Base-by-base conservation (phyloP, 1,140 invertebrate species). In the Tribolium madens region DNA sequence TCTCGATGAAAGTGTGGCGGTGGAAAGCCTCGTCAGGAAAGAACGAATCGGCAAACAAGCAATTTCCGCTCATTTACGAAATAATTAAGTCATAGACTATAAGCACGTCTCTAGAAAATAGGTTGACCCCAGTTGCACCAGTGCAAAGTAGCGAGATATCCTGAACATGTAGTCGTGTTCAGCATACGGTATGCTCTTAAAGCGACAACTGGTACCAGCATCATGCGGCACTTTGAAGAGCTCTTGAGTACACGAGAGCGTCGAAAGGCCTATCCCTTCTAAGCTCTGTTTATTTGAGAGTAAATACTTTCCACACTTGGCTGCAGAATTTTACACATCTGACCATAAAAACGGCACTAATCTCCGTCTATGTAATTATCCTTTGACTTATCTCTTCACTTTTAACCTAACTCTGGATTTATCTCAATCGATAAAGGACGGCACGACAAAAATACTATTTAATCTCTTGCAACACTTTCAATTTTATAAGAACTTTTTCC, bases 231-330 rank as follows among this genome's bases (percentile, higher is more conserved):
- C 68, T 71, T 71, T 71, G 68, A 71, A 71, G 68, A 71, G 68
- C 68, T 21, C 68, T 71, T 71, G 68, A 71, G 36, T 71, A 48
- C 47, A 71, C 47, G 36, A 47, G 68, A 42, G 68, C 68, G 36
- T 47, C 17, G 47, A 48, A 42, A 48, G 68, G 36, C 68, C 47
- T 47, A 47, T 48, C 68, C 47, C 46, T 48, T 14, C 17, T 71
- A 71, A 71, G 68, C 68, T 71, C 68, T 71, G 68, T 71, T 71
- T 71, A 71, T 71, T 71, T 14, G 68, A 71, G 68, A 71, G 68
- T 21, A 47, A 71, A 71, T 71, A 71, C 36, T 71, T 71, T 71
- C 68, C 36, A 71, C 68, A 71, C 36, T 71, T 71, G 47, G 36
- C 14, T 47, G 68, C 68, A 71, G 36, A 71, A 71, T 71, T 71